Percentiles rank a stretch among this genome's conserved stretches.
These are phyloP conservation scores for Buathra laborator DNA, from an alignment of 2,888 invertebrate genomes.

Conservation along the genomic window DNA sequence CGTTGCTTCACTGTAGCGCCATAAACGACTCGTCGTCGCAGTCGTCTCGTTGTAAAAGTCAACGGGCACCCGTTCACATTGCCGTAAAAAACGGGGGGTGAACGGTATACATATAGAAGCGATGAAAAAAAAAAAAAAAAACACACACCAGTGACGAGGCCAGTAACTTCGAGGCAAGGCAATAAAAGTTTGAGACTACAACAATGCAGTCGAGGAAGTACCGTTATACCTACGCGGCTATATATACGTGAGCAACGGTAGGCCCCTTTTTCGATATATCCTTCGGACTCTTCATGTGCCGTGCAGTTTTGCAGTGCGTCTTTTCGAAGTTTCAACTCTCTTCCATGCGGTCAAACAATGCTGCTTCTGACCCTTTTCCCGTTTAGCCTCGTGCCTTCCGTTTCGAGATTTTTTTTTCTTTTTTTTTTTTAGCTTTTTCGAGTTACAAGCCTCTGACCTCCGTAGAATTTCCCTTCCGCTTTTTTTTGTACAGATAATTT, in stretches of 20 bases:
- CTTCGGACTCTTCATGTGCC: slow-evolving; percentile 68
- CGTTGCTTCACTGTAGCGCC: slow-evolving; percentile 71
- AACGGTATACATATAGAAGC: slow-evolving; percentile 66
- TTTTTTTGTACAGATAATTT: slow-evolving; percentile 49
- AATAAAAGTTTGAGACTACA: slow-evolving; percentile 69
- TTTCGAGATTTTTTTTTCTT: slow-evolving; percentile 1
- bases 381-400: slow-evolving; percentile 29
- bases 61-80: slow-evolving; percentile 79
- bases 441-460: slow-evolving; percentile 41
- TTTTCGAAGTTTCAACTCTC: slow-evolving; percentile 43
- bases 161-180: slow-evolving; percentile 51
- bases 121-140: slow-evolving; percentile 54
- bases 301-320: slow-evolving; percentile 16
- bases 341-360: slow-evolving; percentile 35
- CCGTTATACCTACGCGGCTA: slow-evolving; percentile 73
- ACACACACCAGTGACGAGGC: slow-evolving; percentile 48
- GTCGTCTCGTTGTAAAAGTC: slow-evolving; percentile 78
- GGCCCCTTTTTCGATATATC: slow-evolving; percentile 72
- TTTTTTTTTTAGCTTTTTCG: slow-evolving; percentile 48
- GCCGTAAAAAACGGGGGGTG: slow-evolving; percentile 76
- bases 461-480: neutral
- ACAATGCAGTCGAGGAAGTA: slow-evolving; percentile 75
- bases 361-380: slow-evolving; percentile 60
- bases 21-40: slow-evolving; percentile 75
- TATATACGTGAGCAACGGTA: slow-evolving; percentile 43